Percentiles rank a stretch among this genome's conserved stretches.
Evolutionary conservation across 2,888 invertebrate genomes (phyloP).

Genomic region (Morinoia aosen): DNA sequence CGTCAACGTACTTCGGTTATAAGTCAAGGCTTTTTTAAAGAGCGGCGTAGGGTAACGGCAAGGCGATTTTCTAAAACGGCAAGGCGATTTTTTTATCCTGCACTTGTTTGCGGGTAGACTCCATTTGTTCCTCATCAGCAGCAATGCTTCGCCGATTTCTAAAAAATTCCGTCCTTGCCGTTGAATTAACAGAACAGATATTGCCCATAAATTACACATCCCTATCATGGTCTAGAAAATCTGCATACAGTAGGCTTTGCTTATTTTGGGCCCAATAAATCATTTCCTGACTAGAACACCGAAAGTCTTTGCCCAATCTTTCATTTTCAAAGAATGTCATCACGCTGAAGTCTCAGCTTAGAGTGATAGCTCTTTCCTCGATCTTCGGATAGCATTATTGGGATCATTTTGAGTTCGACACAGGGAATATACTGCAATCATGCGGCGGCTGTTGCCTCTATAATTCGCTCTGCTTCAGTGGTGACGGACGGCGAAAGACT

Average conservation of each 20-base stretch:
- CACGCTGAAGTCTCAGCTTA: neutral
- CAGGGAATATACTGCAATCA: constrained; percentile 40
- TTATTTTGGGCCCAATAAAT: constrained; percentile 22
- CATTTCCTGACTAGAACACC: constrained; percentile 27
- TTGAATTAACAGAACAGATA: constrained; percentile 36
- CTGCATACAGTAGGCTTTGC: constrained; percentile 22
- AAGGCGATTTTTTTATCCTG: too few species aligned
- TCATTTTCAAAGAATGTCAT: constrained; percentile 36
- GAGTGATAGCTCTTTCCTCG: constrained; percentile 51
- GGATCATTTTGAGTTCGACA: constrained; percentile 47
- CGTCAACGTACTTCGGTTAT: neutral
- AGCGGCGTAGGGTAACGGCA: neutral
- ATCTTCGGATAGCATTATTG: constrained; percentile 51
- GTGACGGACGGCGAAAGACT: neutral
- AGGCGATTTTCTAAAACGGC: neutral
- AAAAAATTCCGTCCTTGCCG: neutral
- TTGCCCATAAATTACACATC: constrained; percentile 17
- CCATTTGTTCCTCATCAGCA: neutral
- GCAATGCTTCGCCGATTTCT: neutral
- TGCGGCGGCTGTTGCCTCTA: constrained; percentile 36
- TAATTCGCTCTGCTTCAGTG: constrained; percentile 50
- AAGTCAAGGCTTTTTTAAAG: neutral
- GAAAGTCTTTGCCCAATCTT: neutral
- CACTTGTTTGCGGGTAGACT: neutral
- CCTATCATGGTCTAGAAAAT: neutral